Percentiles rank a stretch among this genome's conserved stretches.
Conservation (phyloP, 35 echinoderm and acorn worm genomes). For the Hemicentrotus pulcherrimus region DNA sequence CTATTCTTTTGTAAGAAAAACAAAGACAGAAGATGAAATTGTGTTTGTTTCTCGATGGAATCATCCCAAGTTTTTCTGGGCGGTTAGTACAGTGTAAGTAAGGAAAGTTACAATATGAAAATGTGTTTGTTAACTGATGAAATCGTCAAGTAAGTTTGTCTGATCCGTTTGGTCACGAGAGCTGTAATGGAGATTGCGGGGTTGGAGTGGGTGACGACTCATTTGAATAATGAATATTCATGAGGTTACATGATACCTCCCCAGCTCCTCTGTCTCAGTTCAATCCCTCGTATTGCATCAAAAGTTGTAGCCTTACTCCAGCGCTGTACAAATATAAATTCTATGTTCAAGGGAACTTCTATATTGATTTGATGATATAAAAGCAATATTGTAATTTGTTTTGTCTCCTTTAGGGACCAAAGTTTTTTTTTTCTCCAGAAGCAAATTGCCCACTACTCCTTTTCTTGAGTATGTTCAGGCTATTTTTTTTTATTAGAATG, state of each 20-base stretch:
- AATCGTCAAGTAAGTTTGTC: not conserved
- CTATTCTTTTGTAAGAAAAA: no score
- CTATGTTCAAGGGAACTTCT: no score
- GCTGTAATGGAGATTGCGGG: not conserved
- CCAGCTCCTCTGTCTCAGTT: not conserved
- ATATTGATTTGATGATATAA: no score
- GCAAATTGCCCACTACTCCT: no score
- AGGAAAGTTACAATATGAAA: not conserved
- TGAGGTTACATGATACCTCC: not conserved
- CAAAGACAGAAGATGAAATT: no score
- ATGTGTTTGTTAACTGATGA: not conserved
- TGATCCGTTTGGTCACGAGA: not conserved
- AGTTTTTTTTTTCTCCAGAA: no score
- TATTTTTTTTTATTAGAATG: no score
- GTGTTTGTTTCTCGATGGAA: no score
- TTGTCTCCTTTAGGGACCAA: no score
- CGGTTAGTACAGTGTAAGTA: not conserved
- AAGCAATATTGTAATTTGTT: no score
- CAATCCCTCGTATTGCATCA: not conserved
- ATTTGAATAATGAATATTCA: slow-evolving; percentile 10
- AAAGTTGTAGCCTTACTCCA: not conserved
- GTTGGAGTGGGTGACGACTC: not conserved
- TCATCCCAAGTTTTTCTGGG: no score
- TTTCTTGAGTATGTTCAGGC: no score
- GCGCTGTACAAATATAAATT: not conserved